Percentiles rank a stretch among this genome's conserved stretches.
These are phyloP conservation scores for Odontothrips loti DNA, from an alignment of 2,888 invertebrate genomes.

Conservation along the genomic window DNA sequence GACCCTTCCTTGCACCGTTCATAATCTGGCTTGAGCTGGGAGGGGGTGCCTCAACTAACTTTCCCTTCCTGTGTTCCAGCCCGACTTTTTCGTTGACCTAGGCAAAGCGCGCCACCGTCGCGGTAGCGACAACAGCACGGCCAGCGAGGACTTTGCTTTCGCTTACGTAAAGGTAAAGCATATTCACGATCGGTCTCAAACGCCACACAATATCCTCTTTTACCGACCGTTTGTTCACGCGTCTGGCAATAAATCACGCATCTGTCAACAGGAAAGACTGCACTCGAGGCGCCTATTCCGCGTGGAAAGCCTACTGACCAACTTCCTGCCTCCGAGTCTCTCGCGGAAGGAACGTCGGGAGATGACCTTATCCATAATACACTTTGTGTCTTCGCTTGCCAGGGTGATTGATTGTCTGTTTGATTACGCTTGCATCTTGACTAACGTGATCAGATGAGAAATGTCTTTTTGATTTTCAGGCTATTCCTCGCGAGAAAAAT, in stretches of 20 bases:
- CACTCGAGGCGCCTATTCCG: slow-evolving; percentile 46
- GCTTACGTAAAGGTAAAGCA: slow-evolving; percentile 3
- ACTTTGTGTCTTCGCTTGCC: slow-evolving; percentile 47
- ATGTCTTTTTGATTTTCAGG: slow-evolving; percentile 41
- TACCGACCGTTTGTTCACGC: not conserved
- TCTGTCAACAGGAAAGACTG: slow-evolving; percentile 43
- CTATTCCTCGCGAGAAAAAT: slow-evolving; percentile 48
- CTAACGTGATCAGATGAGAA: not conserved
- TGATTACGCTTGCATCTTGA: too few species aligned
- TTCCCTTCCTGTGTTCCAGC: not conserved
- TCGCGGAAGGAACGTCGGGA: slow-evolving; percentile 44
- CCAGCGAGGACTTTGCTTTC: slow-evolving; percentile 8
- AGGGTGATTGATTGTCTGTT: slow-evolving; percentile 42
- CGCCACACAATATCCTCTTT: not conserved
- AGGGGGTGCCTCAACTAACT: too few species aligned
- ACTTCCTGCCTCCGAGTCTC: slow-evolving; percentile 47
- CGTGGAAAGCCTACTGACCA: slow-evolving; percentile 46
- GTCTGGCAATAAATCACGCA: not conserved
- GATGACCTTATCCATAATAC: slow-evolving; percentile 47
- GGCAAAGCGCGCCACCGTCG: not conserved
- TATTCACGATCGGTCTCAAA: too few species aligned
- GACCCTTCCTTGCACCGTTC: too few species aligned
- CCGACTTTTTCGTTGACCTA: not conserved
- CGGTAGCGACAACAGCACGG: not conserved
- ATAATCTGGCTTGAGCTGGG: too few species aligned